Percentiles rank a stretch among this genome's conserved stretches.
phyloP scores from a whole-genome alignment of 2,797 vertebrate genomes.

The Halcyon leucocephala region DNA sequence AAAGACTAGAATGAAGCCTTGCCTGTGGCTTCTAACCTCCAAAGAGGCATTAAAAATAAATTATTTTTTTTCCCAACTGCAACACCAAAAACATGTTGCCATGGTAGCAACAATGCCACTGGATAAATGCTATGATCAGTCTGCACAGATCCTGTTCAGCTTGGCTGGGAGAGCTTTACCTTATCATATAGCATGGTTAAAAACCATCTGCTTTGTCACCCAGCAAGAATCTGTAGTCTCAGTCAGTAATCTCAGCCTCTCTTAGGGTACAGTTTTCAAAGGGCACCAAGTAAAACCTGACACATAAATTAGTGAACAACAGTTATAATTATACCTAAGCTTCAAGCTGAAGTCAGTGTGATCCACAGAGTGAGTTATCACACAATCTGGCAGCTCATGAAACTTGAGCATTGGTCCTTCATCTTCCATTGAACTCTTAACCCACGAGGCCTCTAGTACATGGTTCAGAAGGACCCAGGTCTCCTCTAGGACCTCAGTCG shows the following conservation, averaged over 20 bases:
- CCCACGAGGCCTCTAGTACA: not conserved
- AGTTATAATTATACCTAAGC: not conserved
- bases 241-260: not conserved
- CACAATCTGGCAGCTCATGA: not conserved
- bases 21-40: not conserved
- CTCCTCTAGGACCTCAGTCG: not conserved
- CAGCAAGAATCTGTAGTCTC: not conserved
- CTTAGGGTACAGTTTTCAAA: not conserved
- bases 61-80: not conserved
- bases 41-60: not conserved
- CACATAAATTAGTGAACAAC: not conserved
- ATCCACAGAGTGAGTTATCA: not conserved
- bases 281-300: not conserved
- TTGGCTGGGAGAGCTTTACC: not conserved
- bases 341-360: not conserved
- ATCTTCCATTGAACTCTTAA: not conserved
- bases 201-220: not conserved
- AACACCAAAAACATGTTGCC: not conserved
- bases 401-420: not conserved
- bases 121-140: not conserved
- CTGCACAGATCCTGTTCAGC: too few relatives aligned
- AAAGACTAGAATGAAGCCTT: not conserved
- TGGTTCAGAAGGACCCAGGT: not conserved
- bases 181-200: not conserved
- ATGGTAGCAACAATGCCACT: not conserved